phyloP scores from a whole-genome alignment of 2,797 vertebrate genomes.

The Silurus aristotelis region DNA sequence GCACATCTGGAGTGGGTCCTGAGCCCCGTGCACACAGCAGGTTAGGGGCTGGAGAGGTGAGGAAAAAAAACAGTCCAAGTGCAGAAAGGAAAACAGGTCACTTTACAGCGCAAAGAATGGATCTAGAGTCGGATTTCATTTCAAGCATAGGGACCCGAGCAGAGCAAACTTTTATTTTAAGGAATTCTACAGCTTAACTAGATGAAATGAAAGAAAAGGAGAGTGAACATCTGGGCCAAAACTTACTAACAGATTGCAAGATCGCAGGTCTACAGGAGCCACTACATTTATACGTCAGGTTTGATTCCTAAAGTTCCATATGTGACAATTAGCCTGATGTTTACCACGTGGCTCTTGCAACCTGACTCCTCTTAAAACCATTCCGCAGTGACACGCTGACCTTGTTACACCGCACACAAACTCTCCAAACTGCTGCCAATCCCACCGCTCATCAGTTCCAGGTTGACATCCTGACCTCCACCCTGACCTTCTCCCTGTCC shows the following conservation, averaged over 20 bases:
- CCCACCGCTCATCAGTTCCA: conserved; percentile 10
- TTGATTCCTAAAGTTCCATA: not conserved
- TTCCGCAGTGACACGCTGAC: not conserved
- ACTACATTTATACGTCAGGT: not conserved
- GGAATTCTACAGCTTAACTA: not conserved
- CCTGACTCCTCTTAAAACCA: not conserved
- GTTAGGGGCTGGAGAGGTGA: conserved; percentile 56
- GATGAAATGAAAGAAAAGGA: not conserved
- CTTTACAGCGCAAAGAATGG: not conserved
- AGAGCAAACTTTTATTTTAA: conserved; percentile 15
- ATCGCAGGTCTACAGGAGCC: not conserved
- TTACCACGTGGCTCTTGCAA: conserved; percentile 17
- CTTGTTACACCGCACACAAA: conserved; percentile 18
- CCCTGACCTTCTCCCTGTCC: too few relatives aligned
- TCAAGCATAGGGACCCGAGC: not conserved
- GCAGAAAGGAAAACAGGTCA: conserved; percentile 42
- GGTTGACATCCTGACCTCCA: conserved; percentile 5
- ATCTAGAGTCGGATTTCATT: not conserved
- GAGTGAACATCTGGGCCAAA: not conserved
- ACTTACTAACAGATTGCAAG: not conserved
- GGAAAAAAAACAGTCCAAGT: conserved; percentile 17
- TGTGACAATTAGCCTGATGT: not conserved
- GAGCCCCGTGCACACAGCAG: conserved; percentile 70
- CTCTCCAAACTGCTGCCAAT: not conserved
- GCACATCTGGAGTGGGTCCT: conserved; percentile 71